Evolutionary conservation across 2,888 invertebrate genomes (phyloP).

Genomic region (Platycheirus albimanus): DNA sequence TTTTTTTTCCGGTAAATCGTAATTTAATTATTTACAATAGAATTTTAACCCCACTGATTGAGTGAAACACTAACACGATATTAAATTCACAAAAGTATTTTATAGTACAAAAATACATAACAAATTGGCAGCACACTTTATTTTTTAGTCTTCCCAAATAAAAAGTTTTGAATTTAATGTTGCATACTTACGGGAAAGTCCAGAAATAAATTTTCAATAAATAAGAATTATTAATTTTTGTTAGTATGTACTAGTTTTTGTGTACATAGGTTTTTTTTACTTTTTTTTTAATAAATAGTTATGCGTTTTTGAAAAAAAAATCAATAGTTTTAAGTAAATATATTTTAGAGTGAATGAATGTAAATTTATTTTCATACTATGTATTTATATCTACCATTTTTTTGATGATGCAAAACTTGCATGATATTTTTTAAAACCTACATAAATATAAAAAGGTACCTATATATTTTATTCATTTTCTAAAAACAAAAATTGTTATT

Average conservation of each 20-base stretch:
- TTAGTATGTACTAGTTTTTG: no score
- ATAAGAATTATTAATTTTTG: neutral
- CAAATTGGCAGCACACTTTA: neutral
- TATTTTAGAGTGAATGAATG: conserved; percentile 42
- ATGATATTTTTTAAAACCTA: no score
- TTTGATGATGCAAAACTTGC: conserved; percentile 26
- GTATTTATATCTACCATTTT: conserved; percentile 38
- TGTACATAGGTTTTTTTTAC: neutral
- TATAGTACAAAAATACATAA: conserved; percentile 37
- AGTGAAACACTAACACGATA: neutral
- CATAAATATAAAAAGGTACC: neutral
- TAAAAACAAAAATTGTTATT: conserved; percentile 32
- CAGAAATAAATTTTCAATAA: no score
- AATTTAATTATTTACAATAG: conserved; percentile 41
- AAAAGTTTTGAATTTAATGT: no score
- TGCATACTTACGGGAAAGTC: no score
- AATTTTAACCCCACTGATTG: conserved; percentile 7
- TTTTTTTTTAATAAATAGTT: neutral
- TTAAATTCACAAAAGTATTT: conserved; percentile 2
- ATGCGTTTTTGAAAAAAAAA: conserved; percentile 1
- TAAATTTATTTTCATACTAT: conserved; percentile 47
- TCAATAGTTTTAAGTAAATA: neutral
- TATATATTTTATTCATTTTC: conserved; percentile 33
- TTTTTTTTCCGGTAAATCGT: neutral
- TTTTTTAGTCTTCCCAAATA: conserved; percentile 52